Evolutionary conservation across 2,888 invertebrate genomes (phyloP), one percentile per base, ranked within the genome.

Genomic region (Tuberolachnus salignus): DNA sequence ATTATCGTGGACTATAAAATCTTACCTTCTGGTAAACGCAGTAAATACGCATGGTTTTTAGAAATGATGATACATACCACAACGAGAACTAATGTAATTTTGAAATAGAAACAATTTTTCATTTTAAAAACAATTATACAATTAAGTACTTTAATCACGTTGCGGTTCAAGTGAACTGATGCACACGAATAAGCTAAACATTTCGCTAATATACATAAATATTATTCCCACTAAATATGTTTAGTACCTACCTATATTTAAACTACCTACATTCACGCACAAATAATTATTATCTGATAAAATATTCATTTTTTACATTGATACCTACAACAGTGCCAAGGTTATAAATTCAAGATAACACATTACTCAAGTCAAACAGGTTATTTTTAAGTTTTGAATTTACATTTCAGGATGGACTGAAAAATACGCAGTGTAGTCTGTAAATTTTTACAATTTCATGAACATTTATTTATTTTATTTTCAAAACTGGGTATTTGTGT

Each of bases 1-100:
- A 34, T 4, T 34, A 34, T 34, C 6, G n/a, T 6, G 6, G 6
- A 34, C 34, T 34, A 34, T 34, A 34, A 34, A 63, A 63, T 34
- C 61, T 34, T 34, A 63, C 61, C 61, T 63, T 63, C 61, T 6
- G 26, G 34, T 4, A 63, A 63, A 42, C 34, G 11, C n/a, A 63
- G 61, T 42, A 42, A 34, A 42, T 63, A 34, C n/a, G n/a, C 34
- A 11, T 26, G 16, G 3, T 26, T 14, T 59, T 16, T 23, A 26
- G 59, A 59, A 23, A 59, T 59, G 3, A 59, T 26, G 23, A 23
- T 9, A 23, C 59, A 59, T 59, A 26, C 0, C 16, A 59, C 34
- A 34, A 34, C 26, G 23, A 59, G 23, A 26, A 26, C 26, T 10
- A 59, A 26, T 59, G 23, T 3, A 14, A 10, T 59, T 59, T 59